These are phyloP conservation scores for Pomatostomus ruficeps DNA, from an alignment of 2,113 vertebrate genomes.

Conservation along the genomic window DNA sequence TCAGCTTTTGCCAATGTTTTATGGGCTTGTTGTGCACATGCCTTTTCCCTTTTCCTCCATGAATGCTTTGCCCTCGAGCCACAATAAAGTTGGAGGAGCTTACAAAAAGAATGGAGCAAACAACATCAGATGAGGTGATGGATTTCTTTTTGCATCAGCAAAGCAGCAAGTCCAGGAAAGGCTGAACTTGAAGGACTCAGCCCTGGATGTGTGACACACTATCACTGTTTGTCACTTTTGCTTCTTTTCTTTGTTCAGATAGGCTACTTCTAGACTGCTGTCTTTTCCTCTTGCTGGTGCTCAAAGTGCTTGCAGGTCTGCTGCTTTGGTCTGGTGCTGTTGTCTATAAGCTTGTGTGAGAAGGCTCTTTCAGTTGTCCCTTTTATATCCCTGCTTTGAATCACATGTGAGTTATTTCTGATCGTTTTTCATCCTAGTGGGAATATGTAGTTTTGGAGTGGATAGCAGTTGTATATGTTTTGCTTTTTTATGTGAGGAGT, in stretches of 20 bases:
- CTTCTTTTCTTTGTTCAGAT: background rate
- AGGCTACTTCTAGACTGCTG: background rate
- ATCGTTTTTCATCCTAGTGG: background rate
- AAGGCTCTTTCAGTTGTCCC: background rate
- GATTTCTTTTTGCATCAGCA: background rate
- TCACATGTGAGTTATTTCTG: background rate
- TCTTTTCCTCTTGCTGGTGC: background rate
- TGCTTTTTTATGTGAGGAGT: background rate
- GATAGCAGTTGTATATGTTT: background rate
- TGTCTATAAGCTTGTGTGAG: background rate
- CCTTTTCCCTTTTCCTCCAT: background rate
- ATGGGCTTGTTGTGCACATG: background rate
- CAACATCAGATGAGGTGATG: background rate
- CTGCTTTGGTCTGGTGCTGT: background rate
- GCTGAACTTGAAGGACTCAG: background rate
- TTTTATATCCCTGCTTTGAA: background rate
- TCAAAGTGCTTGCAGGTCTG: background rate
- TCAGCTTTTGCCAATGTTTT: background rate
- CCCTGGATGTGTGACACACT: rapidly evolving
- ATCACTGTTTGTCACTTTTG: background rate
- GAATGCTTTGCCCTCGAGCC: background rate
- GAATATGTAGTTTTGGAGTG: background rate
- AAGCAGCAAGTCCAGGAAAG: background rate
- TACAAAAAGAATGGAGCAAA: background rate
- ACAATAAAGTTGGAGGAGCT: background rate